Evolutionary conservation across 2,113 vertebrate species (phyloP), one percentile per base, ranked within the genome.

Genomic region (Chitala chitala): DNA sequence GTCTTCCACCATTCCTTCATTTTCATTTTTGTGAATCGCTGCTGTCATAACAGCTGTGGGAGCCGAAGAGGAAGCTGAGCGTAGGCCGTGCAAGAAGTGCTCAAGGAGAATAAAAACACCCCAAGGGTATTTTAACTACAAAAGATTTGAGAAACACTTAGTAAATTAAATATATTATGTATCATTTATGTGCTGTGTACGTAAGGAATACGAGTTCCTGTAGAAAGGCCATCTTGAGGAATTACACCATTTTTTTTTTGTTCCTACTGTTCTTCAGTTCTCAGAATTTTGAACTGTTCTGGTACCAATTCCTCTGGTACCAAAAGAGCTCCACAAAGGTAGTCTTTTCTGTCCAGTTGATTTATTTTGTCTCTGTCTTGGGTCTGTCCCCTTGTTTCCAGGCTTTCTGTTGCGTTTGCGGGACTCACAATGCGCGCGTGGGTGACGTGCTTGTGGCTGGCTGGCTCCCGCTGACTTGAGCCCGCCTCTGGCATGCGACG

Each of bases 11-110:
- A 7, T 48, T 13, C 31, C 15, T 68, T 53, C 26, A 31, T 63
- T 36, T 51, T 10, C 22, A 6, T 48, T 73, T 64, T 73, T 63
- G 79, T 69, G 70, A 84, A 82, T 87, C 72, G 59, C 78, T 58
- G 77, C 81, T 87, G 85, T 90, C 84, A 87, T 81, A 89, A 85
- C 84, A 88, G 78, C 78, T 77, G 75, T 53, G 38, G 36, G 81
- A 66, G 74, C 76, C 78, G 58, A 83, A 79, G 77, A 80, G 81
- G 68, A 87, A 84, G 56, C 22, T 29, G 6, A 50, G 31, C 5
- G 51, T 50, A 31, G 44, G 31, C 17, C 29, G 24, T 22, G 24
- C 33, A 33, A 31, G 17, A 73, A 61, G 38, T 73, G 42, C 24
- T 29, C 58, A 51, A 48, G 56, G 26, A 63, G 56, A 53, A 51